Percentiles rank a stretch among this genome's conserved stretches.
Conservation (phyloP, 2,113 vertebrate genomes). For the Melozone crissalis region DNA sequence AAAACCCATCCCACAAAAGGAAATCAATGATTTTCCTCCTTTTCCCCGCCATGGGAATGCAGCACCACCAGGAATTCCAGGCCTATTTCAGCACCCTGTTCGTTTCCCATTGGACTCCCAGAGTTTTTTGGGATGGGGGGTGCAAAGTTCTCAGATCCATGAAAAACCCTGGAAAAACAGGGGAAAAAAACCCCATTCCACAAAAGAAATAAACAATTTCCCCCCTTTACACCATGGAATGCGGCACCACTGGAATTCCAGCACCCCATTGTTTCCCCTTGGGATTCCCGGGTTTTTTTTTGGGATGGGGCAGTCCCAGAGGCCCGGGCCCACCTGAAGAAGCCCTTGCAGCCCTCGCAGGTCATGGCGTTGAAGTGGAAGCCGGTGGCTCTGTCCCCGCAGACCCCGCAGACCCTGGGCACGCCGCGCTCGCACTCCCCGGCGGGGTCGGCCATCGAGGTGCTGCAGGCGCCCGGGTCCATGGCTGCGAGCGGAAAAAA, state of each 20-base stretch:
- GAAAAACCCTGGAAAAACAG: not conserved
- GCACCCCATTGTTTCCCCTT: rapidly evolving
- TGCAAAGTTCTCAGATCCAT: not conserved
- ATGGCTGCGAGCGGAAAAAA: constrained; percentile 33
- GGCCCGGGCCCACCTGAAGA: constrained; percentile 85
- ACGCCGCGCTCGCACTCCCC: constrained; percentile 85
- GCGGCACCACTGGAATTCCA: rapidly evolving
- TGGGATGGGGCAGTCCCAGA: not conserved
- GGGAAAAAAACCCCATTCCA: not conserved
- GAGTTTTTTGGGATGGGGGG: not conserved
- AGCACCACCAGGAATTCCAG: rapidly evolving
- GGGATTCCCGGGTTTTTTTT: rapidly evolving
- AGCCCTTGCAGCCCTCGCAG: constrained; percentile 97
- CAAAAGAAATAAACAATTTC: not conserved
- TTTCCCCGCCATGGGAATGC: rapidly evolving
- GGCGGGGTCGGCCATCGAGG: constrained; percentile 73
- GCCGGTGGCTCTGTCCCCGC: constrained; percentile 92
- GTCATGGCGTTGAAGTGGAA: constrained; percentile 98
- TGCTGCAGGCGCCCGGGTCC: constrained; percentile 83
- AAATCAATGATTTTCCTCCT: not conserved
- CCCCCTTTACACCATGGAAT: rapidly evolving
- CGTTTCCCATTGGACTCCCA: rapidly evolving
- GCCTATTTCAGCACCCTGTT: rapidly evolving
- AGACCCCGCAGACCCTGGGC: constrained; percentile 92
- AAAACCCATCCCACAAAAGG: not conserved